Conservation (phyloP, 2,113 vertebrate species). For the Rhinoderma darwinii region DNA sequence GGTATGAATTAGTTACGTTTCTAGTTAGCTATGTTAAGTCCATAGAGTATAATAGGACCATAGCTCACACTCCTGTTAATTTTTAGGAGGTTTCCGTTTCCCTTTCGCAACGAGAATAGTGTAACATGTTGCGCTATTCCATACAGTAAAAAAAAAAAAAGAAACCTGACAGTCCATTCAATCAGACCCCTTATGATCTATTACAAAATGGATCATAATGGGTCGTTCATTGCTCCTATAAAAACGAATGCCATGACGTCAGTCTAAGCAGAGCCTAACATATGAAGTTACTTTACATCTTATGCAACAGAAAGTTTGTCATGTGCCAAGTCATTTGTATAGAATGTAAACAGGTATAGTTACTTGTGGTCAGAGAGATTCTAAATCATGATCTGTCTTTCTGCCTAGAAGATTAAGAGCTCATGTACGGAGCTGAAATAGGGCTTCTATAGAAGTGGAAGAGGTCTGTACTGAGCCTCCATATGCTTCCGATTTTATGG, state of each 20-base stretch:
- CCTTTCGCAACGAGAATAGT: too few relatives aligned
- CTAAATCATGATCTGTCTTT: background rate
- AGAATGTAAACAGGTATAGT: background rate
- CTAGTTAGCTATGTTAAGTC: too few relatives aligned
- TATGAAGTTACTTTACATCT: background rate
- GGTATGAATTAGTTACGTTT: too few relatives aligned
- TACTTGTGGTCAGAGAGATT: background rate
- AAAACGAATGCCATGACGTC: background rate
- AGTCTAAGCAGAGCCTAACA: background rate
- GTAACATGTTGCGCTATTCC: too few relatives aligned
- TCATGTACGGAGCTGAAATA: too few relatives aligned
- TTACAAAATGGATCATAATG: background rate
- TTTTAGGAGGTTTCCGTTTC: too few relatives aligned
- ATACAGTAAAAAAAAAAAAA: background rate
- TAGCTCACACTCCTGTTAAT: too few relatives aligned
- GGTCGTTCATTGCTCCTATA: background rate
- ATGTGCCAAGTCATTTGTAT: background rate
- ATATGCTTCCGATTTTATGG: too few relatives aligned
- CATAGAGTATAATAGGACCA: too few relatives aligned
- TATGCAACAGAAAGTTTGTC: too few relatives aligned
- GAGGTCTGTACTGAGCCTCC: too few relatives aligned
- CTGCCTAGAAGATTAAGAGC: conserved; percentile 7
- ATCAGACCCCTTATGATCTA: background rate
- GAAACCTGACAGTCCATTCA: background rate
- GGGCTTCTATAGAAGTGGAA: too few relatives aligned